Evolutionary conservation across 1,140 invertebrate species (phyloP), one percentile per base, ranked within the genome.

Genomic region (Odontomachus brunneus): DNA sequence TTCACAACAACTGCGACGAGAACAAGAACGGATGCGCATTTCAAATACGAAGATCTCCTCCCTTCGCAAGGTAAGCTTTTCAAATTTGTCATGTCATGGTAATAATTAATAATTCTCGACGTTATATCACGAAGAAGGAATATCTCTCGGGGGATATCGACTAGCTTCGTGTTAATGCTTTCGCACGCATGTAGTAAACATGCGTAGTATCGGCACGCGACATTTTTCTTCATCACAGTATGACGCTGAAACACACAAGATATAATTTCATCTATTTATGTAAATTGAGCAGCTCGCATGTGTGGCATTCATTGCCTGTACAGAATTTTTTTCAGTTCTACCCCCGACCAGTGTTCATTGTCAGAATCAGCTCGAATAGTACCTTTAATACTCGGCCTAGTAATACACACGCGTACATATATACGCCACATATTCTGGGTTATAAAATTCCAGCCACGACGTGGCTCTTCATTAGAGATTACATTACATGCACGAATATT

Each of bases 1-100:
- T 48, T 33, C 65, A 17, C 51, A 65, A 69, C 75, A 80, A 80
- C 65, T 29, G 22, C 51, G 33, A 57, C 14, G 33, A 59, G 49
- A 71, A 71, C 14, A 51, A 80, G 24, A 33, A 80, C 57, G 38
- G 51, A 57, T 80, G 65, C 53, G 53, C 63, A 71, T 57, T 80
- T 80, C 14, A 33, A 69, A 33, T 44, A 67, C 51, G 22, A 71
- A 57, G 51, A 59, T 3, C 2, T 62, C 49, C 69, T 29, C 65
- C 60, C 65, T 48, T 44, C 63, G 11, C 5, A 14, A 80, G 75
- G 75, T 80, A 80, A 71, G 75, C 14, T 15, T 57, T 14, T 19
- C 38, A 48, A 57, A n/a, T 12, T 11, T 80, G 57, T 44, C 26
- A 57, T 67, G 33, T 1, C 17, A 33, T 14, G 51, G 44, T 38